phyloP scores from a whole-genome alignment of 2,797 vertebrate genomes.

The Rousettus madagascariensis region DNA sequence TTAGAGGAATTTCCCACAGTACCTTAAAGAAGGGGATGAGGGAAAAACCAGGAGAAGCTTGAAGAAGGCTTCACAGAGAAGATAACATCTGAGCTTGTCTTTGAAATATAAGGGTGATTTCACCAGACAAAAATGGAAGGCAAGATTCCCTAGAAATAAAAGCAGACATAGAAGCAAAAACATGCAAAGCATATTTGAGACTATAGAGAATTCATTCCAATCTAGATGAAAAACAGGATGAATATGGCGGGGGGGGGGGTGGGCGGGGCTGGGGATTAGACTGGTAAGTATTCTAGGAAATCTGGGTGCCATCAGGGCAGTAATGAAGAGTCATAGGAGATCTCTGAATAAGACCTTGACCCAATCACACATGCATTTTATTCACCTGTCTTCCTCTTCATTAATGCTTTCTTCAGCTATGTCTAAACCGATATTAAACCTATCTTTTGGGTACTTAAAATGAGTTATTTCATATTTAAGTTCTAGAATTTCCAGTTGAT shows the following conservation, averaged over 20 bases:
- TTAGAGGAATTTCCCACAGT: background rate
- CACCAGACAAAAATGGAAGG: background rate
- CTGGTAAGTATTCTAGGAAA: background rate
- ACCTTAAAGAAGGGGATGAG: background rate
- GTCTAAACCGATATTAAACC: background rate
- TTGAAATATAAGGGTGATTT: background rate
- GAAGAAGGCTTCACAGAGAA: background rate
- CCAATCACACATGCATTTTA: background rate
- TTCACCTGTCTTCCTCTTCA: background rate
- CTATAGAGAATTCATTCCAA: background rate
- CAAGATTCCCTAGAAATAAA: background rate
- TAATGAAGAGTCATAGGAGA: background rate
- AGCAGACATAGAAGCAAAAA: background rate
- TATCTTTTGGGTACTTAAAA: background rate
- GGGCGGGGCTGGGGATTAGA: background rate
- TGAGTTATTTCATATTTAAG: background rate
- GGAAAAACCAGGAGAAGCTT: background rate
- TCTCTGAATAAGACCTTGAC: background rate
- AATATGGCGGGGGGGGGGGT: background rate
- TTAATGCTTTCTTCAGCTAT: slow-evolving; percentile 3
- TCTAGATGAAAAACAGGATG: background rate
- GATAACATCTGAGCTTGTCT: background rate
- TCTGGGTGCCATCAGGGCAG: background rate
- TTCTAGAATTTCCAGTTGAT: background rate
- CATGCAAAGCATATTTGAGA: background rate